phyloP scores from a whole-genome alignment of 1,140 invertebrate genomes.

The Drosophila mojavensis region DNA sequence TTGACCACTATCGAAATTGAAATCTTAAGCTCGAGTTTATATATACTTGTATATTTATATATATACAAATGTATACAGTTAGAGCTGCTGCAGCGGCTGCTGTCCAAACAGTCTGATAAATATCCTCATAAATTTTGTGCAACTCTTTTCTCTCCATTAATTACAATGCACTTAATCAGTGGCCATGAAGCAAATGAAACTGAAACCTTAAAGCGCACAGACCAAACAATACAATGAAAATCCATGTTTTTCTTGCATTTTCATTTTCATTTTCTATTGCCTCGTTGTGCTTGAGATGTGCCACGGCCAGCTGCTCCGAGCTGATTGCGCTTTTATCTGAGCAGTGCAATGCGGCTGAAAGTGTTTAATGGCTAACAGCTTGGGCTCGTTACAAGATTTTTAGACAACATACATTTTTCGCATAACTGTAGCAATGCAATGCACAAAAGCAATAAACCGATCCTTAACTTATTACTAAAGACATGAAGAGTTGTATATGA shows the following conservation, averaged over 20 bases:
- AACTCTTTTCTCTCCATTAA: slow-evolving; percentile 46
- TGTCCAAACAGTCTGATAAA: slow-evolving; percentile 39
- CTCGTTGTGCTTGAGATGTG: slow-evolving; percentile 9
- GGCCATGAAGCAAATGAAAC: slow-evolving; percentile 63
- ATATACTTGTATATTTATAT: background rate
- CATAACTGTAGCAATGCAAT: no score
- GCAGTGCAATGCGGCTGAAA: background rate
- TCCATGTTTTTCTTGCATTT: no score
- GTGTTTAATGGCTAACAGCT: background rate
- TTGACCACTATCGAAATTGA: slow-evolving; percentile 41
- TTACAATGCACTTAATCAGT: slow-evolving; percentile 77
- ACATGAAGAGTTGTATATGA: no score
- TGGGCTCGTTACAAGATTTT: background rate
- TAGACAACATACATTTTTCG: background rate
- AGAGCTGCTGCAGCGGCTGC: slow-evolving; percentile 1
- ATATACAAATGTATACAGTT: no score
- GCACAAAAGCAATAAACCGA: no score
- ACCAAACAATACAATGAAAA: slow-evolving; percentile 16
- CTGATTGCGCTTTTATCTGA: slow-evolving; percentile 6
- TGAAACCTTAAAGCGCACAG: slow-evolving; percentile 47
- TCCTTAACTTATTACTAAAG: no score
- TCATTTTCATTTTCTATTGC: background rate
- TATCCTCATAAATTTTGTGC: slow-evolving; percentile 65
- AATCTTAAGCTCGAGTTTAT: slow-evolving; percentile 21
- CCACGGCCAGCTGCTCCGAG: slow-evolving; percentile 1